Percentiles rank a stretch among this genome's conserved stretches.
Conservation (phyloP, 2,113 vertebrate species). For the Bos javanicus region DNA sequence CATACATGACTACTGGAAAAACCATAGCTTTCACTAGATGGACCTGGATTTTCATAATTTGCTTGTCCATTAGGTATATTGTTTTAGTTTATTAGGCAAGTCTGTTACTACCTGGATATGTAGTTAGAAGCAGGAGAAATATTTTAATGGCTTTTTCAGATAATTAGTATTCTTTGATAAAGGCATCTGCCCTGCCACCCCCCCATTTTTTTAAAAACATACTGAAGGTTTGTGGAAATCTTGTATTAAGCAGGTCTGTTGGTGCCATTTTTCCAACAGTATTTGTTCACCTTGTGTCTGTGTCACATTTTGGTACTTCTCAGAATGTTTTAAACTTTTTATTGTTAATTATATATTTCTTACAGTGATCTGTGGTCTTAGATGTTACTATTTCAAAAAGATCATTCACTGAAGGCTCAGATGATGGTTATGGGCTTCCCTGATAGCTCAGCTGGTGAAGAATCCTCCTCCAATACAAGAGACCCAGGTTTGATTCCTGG, state of each 20-base stretch:
- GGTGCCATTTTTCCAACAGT: not conserved
- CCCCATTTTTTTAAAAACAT: not conserved
- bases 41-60: not conserved
- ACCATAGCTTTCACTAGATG: not conserved
- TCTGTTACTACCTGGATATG: not conserved
- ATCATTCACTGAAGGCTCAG: not conserved
- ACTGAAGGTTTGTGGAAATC: not conserved
- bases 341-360: not conserved
- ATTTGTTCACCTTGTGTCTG: not conserved
- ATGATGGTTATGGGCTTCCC: not conserved
- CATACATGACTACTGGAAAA: not conserved
- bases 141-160: not conserved
- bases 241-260: not conserved
- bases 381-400: not conserved
- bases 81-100: not conserved
- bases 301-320: not conserved
- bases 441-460: not conserved
- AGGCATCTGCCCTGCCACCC: not conserved
- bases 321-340: not conserved
- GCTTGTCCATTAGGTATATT: not conserved
- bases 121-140: not conserved
- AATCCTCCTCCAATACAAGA: not conserved
- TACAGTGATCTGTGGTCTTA: not conserved
- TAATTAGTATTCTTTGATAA: not conserved
- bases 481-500: not conserved